A percentile compares a stretch with the other conserved stretches of the same genome.
These are phyloP conservation scores for Aphis craccivora DNA, from an alignment of 1,140 invertebrate genomes.

Conservation along the genomic window DNA sequence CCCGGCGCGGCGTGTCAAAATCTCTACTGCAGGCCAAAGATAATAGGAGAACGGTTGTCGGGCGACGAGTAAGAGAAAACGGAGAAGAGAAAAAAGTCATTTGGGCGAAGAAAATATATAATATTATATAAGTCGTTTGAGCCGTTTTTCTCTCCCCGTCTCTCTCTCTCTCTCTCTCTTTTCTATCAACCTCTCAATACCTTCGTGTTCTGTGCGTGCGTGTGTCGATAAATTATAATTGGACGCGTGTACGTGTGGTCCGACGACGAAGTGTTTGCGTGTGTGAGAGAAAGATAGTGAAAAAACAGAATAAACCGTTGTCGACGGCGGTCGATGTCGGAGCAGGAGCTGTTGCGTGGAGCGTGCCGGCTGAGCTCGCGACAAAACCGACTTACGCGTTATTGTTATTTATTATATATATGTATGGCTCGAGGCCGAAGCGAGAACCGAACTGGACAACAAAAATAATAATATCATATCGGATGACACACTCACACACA, in stretches of 20 bases:
- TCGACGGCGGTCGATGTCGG: not conserved
- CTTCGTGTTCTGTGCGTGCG: not conserved
- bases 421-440: not conserved
- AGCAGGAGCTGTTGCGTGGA: not conserved
- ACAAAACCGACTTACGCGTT: not conserved
- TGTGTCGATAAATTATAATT: not conserved
- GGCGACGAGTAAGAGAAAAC: not conserved
- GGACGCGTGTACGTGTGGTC: not conserved
- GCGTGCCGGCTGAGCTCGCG: not conserved
- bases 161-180: not conserved
- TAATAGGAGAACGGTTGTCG: not conserved
- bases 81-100: not conserved
- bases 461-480: slow-evolving; percentile 17
- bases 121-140: not conserved
- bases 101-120: not conserved
- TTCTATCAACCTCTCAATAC: not conserved
- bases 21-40: not conserved
- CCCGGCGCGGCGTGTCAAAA: not conserved
- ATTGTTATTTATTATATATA: not conserved
- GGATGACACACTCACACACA: not conserved
- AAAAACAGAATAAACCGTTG: not conserved
- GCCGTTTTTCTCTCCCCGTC: not conserved
- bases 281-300: not conserved
- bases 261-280: not conserved
- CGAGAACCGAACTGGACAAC: not conserved